phyloP scores from a whole-genome alignment of 2,797 vertebrate species.

The Spheniscus humboldti region DNA sequence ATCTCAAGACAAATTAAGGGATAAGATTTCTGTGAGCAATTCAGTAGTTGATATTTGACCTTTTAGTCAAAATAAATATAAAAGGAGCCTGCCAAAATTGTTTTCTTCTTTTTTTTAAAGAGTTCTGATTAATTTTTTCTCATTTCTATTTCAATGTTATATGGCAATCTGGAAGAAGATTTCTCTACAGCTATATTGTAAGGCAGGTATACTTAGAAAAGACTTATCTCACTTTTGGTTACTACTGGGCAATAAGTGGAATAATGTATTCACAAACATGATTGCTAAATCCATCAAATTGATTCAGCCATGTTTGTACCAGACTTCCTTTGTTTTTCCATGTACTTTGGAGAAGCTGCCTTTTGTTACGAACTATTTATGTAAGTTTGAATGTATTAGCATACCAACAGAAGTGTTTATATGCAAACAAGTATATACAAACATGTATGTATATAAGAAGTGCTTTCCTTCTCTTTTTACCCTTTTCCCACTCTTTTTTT shows the following conservation, averaged over 20 bases:
- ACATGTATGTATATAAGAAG: neutral
- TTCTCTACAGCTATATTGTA: neutral
- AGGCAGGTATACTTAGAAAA: neutral
- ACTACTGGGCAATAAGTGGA: neutral
- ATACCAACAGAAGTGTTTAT: neutral
- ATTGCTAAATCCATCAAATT: neutral
- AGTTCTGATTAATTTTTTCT: neutral
- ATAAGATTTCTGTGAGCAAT: neutral
- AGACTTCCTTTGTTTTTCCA: neutral
- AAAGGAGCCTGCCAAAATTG: neutral
- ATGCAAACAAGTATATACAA: neutral
- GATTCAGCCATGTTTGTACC: neutral
- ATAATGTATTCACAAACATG: neutral
- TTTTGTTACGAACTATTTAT: neutral
- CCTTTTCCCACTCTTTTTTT: neutral
- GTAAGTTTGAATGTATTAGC: neutral
- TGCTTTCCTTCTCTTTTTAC: neutral
- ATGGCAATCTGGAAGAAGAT: neutral
- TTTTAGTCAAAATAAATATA: neutral
- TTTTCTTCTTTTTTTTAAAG: neutral
- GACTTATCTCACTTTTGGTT: neutral
- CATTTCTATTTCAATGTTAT: neutral
- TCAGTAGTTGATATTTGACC: neutral
- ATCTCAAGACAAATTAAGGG: neutral
- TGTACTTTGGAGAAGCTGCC: neutral